Evolutionary conservation across 2,797 vertebrate species (phyloP).

Genomic region (Coendou prehensilis): DNA sequence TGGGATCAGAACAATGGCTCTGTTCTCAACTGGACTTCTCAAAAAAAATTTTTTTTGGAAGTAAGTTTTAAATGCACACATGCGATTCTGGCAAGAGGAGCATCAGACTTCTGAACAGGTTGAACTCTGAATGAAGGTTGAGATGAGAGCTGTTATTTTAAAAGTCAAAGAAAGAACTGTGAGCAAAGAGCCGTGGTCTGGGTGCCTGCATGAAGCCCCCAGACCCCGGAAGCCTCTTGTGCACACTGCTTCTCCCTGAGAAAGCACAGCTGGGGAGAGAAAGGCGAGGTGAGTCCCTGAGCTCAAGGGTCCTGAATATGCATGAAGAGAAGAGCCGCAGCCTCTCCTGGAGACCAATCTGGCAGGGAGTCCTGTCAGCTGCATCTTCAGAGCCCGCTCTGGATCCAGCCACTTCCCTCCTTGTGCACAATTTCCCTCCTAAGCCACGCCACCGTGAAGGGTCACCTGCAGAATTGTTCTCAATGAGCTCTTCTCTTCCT

Average conservation of each 20-base stretch:
- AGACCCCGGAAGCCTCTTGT: accelerated
- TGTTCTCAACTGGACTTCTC: neutral
- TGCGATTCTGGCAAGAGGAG: neutral
- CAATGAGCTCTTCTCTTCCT: neutral
- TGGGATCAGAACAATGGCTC: neutral
- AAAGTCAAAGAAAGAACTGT: neutral
- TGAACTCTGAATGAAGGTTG: neutral
- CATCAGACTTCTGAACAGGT: neutral
- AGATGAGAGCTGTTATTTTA: neutral
- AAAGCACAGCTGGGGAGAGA: no score
- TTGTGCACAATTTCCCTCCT: accelerated
- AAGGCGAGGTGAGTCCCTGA: neutral
- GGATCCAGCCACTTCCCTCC: no score
- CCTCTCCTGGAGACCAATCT: neutral
- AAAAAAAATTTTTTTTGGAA: neutral
- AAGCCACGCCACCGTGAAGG: neutral
- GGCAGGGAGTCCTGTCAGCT: neutral
- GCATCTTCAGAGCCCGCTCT: neutral
- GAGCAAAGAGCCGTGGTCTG: neutral
- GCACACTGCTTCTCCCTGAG: neutral
- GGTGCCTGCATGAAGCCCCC: accelerated
- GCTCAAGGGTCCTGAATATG: neutral
- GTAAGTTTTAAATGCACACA: neutral
- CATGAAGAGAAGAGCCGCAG: neutral
- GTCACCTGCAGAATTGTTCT: neutral